phyloP scores from a whole-genome alignment of 2,113 vertebrate species.

The Piaya cayana region DNA sequence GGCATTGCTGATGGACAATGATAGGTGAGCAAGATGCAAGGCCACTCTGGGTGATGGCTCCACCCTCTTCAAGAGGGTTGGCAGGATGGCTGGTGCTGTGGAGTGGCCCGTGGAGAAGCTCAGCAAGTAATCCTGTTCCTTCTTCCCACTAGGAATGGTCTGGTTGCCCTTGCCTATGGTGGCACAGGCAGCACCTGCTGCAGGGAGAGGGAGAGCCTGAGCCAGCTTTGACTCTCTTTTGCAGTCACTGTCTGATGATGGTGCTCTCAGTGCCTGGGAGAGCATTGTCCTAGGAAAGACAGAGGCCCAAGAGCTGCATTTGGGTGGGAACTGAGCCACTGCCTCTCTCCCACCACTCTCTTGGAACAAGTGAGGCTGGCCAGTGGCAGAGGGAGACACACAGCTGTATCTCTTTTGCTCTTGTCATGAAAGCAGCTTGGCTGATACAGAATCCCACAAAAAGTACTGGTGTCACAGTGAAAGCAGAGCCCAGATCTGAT shows the following conservation, averaged over 20 bases:
- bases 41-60: background rate
- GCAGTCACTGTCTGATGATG: background rate
- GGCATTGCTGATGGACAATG: conserved; percentile 93
- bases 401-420: background rate
- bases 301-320: background rate
- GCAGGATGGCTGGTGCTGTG: accelerated
- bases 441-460: background rate
- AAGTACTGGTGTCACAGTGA: background rate
- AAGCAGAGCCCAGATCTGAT: background rate
- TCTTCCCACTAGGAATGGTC: background rate
- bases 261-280: background rate
- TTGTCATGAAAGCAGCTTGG: background rate
- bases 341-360: background rate
- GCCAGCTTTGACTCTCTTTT: background rate
- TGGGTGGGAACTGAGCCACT: accelerated
- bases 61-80: background rate
- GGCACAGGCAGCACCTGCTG: background rate
- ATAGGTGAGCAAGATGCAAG: conserved; percentile 81
- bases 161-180: background rate
- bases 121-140: background rate
- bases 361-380: background rate
- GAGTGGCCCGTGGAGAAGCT: background rate
- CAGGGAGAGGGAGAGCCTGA: background rate
- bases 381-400: background rate
- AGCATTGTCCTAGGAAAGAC: background rate